Conservation (phyloP, 2,797 vertebrate species). For the Neosilurus hyrtlii region DNA sequence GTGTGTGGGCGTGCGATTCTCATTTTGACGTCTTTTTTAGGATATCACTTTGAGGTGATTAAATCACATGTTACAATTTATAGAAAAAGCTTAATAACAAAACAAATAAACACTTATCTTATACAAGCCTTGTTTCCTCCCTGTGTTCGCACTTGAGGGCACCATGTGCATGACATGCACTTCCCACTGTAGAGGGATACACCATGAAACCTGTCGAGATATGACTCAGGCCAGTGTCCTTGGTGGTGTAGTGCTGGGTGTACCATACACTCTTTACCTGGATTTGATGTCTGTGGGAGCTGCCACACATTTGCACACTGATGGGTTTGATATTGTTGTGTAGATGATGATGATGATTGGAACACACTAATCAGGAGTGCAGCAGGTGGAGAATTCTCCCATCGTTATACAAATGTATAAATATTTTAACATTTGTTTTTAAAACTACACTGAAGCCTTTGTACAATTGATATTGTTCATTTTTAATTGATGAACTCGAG, state of each 20-base stretch:
- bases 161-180: neutral
- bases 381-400: neutral
- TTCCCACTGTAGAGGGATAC: neutral
- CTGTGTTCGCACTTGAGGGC: conserved; percentile 9
- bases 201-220: neutral
- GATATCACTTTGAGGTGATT: neutral
- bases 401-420: too few relatives aligned
- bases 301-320: neutral
- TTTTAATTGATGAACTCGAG: neutral
- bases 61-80: neutral
- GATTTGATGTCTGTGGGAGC: neutral
- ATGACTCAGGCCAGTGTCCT: neutral
- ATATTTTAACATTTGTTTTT: neutral
- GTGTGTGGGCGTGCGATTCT: too few relatives aligned
- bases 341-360: neutral
- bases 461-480: neutral
- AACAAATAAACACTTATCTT: neutral
- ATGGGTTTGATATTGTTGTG: neutral
- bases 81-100: neutral
- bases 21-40: neutral
- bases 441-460: neutral
- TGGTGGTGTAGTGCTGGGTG: neutral
- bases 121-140: neutral
- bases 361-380: neutral
- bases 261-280: neutral